Base-by-base conservation (phyloP, 64 coral and sea anemone genomes). In the Orbicella faveolata region DNA sequence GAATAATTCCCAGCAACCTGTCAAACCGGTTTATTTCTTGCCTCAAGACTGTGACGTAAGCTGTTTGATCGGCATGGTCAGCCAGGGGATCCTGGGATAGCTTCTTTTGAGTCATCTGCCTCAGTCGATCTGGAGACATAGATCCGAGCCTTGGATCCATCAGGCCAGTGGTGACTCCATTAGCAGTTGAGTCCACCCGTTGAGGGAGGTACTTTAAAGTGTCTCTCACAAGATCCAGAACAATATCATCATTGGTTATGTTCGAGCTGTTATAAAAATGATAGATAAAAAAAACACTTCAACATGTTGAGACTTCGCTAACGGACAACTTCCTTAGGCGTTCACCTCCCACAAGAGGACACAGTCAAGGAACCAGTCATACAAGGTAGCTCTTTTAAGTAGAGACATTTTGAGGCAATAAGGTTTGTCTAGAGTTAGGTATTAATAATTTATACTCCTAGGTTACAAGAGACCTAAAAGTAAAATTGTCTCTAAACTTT, bases 211-310 rank as follows among this genome's bases (percentile, higher is more conserved):
- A 78, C 16, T 84, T 81, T 26, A 90, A 80, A 35, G 93, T 95
- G 75, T 99, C 97, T 57, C 67, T 55, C 20, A 92, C 84, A 35
- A 99, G 86, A 36, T 91, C 89, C 23, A 99, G 37, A 10, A 99
- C 91, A 13, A 96, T 90, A 34, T 94, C 97, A 84, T 92, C 94
- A 79, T 91, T 99, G 14, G 90, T 96, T 80, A 96, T 99, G 55
- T 39, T 92, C 61, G 90, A 93, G 33, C 95, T 94, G 68, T 33
- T 57, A 89, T 9, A 69, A 52, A 88, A 61, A 59, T 51, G 15
- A 62, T 7, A 55, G 54, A 25, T 61, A 25, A 59, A 59, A 48
- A 48, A 48, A 48, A 48, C 2, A 5, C 41, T 48, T 48, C 41
- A 48, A 48, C 41, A 48, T 48, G 41, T 48, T 48, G 41, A 48